A percentile compares a stretch with the other conserved stretches of the same genome.
Conservation (phyloP, 2,113 vertebrate genomes). For the Pygathrix nemaeus region DNA sequence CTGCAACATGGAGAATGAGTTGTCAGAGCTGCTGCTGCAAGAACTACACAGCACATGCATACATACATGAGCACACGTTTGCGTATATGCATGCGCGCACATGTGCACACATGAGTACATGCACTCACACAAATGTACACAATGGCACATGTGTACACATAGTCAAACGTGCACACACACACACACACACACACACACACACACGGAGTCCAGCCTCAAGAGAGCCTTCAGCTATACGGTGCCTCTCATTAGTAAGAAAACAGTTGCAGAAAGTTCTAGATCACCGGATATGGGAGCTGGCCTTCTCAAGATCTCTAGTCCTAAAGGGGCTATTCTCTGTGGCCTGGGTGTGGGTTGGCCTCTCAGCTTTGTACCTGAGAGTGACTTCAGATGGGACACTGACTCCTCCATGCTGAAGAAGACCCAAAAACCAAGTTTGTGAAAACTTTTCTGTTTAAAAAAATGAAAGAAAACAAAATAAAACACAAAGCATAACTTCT, state of each 20-base stretch:
- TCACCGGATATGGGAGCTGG: fast-evolving
- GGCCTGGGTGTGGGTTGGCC: neutral
- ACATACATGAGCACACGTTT: neutral
- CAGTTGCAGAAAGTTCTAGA: neutral
- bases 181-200: neutral
- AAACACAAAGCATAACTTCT: too few species aligned
- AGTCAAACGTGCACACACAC: neutral
- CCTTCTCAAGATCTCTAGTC: neutral
- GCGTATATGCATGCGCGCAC: neutral
- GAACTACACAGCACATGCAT: neutral
- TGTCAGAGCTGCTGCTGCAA: too few species aligned
- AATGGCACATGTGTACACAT: fast-evolving
- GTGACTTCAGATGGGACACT: fast-evolving
- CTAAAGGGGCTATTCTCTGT: neutral
- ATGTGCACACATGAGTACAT: neutral
- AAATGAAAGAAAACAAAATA: neutral
- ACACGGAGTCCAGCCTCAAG: neutral
- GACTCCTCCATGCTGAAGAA: fast-evolving
- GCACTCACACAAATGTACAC: neutral
- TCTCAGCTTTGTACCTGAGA: neutral
- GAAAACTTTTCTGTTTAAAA: neutral
- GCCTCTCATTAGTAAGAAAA: fast-evolving
- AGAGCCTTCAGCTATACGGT: fast-evolving
- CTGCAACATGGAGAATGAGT: fast-evolving
- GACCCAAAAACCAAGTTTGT: neutral